phyloP scores from a whole-genome alignment of 2,113 vertebrate species.

The Neodontobutis hainanensis region DNA sequence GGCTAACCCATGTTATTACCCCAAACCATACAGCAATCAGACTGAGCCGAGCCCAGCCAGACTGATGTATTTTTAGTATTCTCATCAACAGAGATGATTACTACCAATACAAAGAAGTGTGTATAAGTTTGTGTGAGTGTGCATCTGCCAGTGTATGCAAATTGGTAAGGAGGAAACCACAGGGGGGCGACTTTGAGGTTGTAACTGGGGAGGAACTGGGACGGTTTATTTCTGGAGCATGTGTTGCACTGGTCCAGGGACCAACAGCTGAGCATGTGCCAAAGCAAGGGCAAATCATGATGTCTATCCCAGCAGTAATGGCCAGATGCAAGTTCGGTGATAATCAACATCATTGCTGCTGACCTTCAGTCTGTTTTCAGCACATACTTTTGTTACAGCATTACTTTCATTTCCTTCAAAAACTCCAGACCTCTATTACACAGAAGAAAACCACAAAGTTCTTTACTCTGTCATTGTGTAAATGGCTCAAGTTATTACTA shows the following conservation, averaged over 20 bases:
- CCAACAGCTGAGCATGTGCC: constrained; percentile 74
- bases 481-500: constrained; percentile 46
- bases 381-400: background rate
- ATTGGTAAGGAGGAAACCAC: constrained; percentile 19
- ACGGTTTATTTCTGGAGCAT: constrained; percentile 58
- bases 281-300: constrained; percentile 51
- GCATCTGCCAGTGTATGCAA: background rate
- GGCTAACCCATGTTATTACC: constrained; percentile 19
- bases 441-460: constrained; percentile 16
- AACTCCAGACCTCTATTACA: constrained; percentile 30
- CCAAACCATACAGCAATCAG: constrained; percentile 35
- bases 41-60: background rate
- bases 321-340: constrained; percentile 40
- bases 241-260: constrained; percentile 33
- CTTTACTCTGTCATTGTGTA: constrained; percentile 46
- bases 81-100: constrained; percentile 46
- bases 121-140: constrained; percentile 14
- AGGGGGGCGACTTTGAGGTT: constrained; percentile 53
- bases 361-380: constrained; percentile 48
- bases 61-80: constrained; percentile 35
- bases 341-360: constrained; percentile 22
- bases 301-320: constrained; percentile 14
- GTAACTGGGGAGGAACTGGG: constrained; percentile 67
- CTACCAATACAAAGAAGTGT: constrained; percentile 18
- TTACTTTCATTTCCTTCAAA: constrained; percentile 32